A percentile compares a stretch with the other conserved stretches of the same genome.
Evolutionary conservation across 2,888 invertebrate genomes (phyloP).

Genomic region (Nasonia oneida): DNA sequence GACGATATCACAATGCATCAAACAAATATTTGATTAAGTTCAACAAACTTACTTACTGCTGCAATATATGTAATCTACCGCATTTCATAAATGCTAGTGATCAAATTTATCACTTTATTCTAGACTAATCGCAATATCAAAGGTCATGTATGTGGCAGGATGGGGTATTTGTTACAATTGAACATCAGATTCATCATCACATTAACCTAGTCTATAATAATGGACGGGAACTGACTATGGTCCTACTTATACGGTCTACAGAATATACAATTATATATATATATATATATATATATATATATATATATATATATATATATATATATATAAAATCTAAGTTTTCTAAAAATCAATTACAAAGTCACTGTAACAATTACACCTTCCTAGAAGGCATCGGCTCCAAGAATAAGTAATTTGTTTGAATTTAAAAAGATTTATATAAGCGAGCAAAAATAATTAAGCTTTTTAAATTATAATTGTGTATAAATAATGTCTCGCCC

Average conservation of each 20-base stretch:
- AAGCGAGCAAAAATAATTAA: constrained; percentile 7
- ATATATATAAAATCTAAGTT: not conserved
- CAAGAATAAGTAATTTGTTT: constrained; percentile 43
- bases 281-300: not conserved
- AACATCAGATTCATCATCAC: constrained; percentile 34
- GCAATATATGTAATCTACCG: constrained; percentile 51
- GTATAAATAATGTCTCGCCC: constrained; percentile 33
- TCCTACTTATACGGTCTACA: constrained; percentile 32
- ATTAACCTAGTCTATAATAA: constrained; percentile 56
- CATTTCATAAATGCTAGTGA: constrained; percentile 61
- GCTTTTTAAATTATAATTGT: constrained; percentile 45
- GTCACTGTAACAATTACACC: constrained; percentile 50
- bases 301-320: too few species aligned
- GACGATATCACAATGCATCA: constrained; percentile 17
- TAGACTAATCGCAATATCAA: constrained; percentile 48
- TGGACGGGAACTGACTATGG: constrained; percentile 31
- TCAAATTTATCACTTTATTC: constrained; percentile 51
- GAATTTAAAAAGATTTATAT: constrained; percentile 33
- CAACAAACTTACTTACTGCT: constrained; percentile 50
- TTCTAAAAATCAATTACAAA: constrained; percentile 6
- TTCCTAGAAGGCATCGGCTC: constrained; percentile 46
- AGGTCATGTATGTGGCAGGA: constrained; percentile 36
- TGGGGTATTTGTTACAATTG: constrained; percentile 54
- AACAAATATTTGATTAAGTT: constrained; percentile 48
- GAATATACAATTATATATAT: constrained; percentile 13